These are phyloP conservation scores for Mystacornis crossleyi DNA, from an alignment of 2,113 vertebrate species.

Conservation along the genomic window DNA sequence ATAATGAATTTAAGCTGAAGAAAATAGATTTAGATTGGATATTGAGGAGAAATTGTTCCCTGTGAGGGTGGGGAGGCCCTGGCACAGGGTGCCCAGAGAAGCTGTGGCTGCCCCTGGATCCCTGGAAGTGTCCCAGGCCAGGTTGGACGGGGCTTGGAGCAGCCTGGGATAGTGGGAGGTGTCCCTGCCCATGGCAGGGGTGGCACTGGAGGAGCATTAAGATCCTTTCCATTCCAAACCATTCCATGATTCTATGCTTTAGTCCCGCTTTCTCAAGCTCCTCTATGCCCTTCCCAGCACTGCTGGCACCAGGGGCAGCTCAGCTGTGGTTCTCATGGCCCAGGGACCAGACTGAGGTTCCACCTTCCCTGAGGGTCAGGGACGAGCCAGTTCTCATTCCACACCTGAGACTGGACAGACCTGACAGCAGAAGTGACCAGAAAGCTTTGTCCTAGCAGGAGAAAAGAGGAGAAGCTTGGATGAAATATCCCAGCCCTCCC, in stretches of 20 bases:
- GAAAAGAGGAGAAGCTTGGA: background rate
- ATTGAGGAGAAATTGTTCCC: background rate
- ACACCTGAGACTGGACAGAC: fast-evolving
- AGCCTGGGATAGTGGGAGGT: fast-evolving
- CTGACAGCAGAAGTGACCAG: background rate
- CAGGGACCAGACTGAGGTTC: background rate
- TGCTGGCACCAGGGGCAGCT: background rate
- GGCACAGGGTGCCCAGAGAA: background rate
- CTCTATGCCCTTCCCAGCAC: background rate
- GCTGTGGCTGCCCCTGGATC: background rate
- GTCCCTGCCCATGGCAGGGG: background rate
- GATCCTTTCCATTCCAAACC: background rate
- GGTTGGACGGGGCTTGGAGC: fast-evolving
- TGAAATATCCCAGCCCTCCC: background rate
- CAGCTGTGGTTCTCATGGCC: background rate
- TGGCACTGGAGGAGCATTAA: fast-evolving
- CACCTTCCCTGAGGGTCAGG: background rate
- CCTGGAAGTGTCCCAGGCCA: background rate
- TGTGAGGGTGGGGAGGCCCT: fast-evolving
- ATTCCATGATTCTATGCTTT: background rate
- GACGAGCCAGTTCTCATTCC: background rate
- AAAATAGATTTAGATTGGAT: background rate
- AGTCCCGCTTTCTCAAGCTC: background rate
- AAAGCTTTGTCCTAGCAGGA: background rate
- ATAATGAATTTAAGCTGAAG: background rate